Base-by-base conservation (phyloP, 2,113 vertebrate genomes). In the Chaetodon auriga region DNA sequence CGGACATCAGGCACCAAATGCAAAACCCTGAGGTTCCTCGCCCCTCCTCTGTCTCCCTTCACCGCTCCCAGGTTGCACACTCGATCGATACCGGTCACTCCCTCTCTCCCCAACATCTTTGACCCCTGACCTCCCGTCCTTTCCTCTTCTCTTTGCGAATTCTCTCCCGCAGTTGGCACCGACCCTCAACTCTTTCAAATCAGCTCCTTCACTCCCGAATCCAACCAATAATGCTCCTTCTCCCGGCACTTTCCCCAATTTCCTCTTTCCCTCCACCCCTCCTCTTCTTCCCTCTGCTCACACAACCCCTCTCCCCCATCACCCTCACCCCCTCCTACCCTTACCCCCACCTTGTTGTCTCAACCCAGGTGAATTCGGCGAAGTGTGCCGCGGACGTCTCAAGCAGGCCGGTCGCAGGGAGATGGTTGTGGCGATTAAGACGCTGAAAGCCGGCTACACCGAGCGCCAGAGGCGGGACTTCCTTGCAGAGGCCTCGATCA, bases 361-460 rank as follows among this genome's bases (percentile, higher is more conserved):
- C 68, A 18, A 79, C 73, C 0, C 94, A 99, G 98, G 98, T 82
- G 98, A 99, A 89, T 99, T 99, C 0, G 98, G 98, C 0, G 98
- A 99, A 93, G 98, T 99, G 77, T 99, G 98, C 81, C 96, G 98
- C 0, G 98, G 98, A 2, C 96, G 98, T 19, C 96, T 99, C 66
- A 99, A 99, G 91, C 96, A 98, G 89, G 95, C 96, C 0, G 97
- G 98, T 7, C 96, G 97, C 60, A 94, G 98, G 0, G 98, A 99
- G 92, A 96, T 96, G 86, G 97, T 98, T 0, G 98, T 99, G 92
- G 98, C 98, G 54, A 99, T 99, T 78, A 99, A 99, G 93, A 99
- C 98, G 0, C 95, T 99, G 89, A 99, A 99, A 88, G 97, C 97
- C 4, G 98, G 98, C 75, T 99, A 99, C 94, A 99, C 98, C 0